Percentiles rank a stretch among this genome's conserved stretches.
Evolutionary conservation across 2,797 vertebrate species (phyloP).

Genomic region (Tympanoctomys barrerae): DNA sequence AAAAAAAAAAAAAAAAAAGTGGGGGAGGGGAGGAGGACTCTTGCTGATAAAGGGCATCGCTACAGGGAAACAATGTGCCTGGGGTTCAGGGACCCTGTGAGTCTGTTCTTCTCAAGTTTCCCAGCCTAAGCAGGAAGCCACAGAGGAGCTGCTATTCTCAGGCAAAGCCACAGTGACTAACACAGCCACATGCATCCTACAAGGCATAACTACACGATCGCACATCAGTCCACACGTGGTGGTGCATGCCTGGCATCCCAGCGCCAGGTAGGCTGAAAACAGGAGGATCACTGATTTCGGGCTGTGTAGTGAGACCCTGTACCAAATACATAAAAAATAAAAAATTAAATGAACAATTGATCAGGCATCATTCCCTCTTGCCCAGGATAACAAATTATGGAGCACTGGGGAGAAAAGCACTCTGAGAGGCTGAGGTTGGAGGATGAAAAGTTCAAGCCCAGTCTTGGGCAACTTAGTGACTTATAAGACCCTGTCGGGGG

Average conservation of each 20-base stretch:
- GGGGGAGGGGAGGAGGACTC: too few species aligned
- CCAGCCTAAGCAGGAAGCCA: background rate
- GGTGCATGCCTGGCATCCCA: too few species aligned
- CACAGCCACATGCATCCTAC: background rate
- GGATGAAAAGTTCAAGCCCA: background rate
- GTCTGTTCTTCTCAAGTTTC: background rate
- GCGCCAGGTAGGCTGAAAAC: too few species aligned
- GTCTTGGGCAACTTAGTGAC: background rate
- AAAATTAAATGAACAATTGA: too few species aligned
- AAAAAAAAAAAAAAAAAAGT: background rate
- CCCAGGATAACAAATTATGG: background rate
- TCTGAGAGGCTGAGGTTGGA: background rate
- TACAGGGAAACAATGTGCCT: rapidly evolving
- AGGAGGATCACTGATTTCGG: too few species aligned
- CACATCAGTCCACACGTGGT: background rate
- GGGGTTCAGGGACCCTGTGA: background rate
- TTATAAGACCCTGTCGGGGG: background rate
- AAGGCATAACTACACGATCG: rapidly evolving
- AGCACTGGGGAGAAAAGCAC: background rate
- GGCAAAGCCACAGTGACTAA: background rate
- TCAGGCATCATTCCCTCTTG: rapidly evolving
- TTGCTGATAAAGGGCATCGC: too few species aligned
- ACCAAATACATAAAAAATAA: too few species aligned
- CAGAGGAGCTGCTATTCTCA: background rate
- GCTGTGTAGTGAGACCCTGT: too few species aligned